These are phyloP conservation scores for Festucalex cinctus DNA, from an alignment of 2,113 vertebrate genomes.

Conservation along the genomic window DNA sequence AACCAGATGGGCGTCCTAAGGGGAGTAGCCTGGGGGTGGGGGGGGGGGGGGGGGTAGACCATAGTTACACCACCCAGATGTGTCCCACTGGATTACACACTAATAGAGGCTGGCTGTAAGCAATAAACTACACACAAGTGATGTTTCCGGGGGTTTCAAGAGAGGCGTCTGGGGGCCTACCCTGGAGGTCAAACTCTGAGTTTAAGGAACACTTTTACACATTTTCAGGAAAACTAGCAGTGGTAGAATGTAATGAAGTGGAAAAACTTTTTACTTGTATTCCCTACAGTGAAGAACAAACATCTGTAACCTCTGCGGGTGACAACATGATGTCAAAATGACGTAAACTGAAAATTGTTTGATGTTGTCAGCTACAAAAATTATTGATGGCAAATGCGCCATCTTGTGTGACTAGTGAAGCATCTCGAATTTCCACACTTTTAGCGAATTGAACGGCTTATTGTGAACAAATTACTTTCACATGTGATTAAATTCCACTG, in stretches of 20 bases:
- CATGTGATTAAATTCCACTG: too few species aligned
- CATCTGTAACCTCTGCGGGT: background rate
- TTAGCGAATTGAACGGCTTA: too few species aligned
- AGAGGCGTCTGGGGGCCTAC: background rate
- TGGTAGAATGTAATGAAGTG: background rate
- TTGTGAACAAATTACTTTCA: too few species aligned
- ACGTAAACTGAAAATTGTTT: too few species aligned
- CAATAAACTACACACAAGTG: constrained; percentile 52
- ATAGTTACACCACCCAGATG: constrained; percentile 51
- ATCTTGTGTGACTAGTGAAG: too few species aligned
- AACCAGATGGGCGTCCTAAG: constrained; percentile 63
- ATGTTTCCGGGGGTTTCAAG: constrained; percentile 29
- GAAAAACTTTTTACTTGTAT: background rate
- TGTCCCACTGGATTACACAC: constrained; percentile 46
- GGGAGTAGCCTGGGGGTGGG: constrained; percentile 36
- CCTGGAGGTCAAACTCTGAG: background rate
- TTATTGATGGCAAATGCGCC: too few species aligned
- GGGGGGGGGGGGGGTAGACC: constrained; percentile 38
- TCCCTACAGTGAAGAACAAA: background rate
- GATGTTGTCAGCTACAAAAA: too few species aligned
- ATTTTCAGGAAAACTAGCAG: background rate
- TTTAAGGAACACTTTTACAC: background rate
- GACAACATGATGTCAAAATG: too few species aligned
- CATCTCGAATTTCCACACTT: too few species aligned
- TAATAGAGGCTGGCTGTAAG: constrained; percentile 50